Evolutionary conservation across 2,797 vertebrate species (phyloP), one percentile per base, ranked within the genome.

Genomic region (Distichodus sexfasciatus): DNA sequence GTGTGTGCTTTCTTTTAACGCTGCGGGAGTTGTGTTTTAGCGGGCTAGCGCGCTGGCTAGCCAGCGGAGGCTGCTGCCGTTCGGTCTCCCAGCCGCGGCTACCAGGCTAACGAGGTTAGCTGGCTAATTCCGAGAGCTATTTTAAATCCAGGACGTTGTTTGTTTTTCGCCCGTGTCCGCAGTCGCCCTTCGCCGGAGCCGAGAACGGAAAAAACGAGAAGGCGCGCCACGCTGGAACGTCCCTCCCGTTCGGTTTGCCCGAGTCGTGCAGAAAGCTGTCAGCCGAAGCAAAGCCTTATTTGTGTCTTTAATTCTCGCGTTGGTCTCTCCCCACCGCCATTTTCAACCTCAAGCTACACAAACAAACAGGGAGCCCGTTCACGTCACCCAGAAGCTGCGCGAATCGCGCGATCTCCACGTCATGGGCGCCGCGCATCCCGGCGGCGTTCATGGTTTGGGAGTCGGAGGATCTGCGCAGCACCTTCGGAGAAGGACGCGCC

Each of bases 311-410:
- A 55, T 77, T 66, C 74, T 79, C 66, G 54, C 72, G 33, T 48
- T 63, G 63, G 65, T 79, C 74, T 81, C 79, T 74, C 70, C 61
- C 59, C 83, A 79, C 76, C 83, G 83, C 83, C 83, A 85, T 85
- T 83, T 85, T 81, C 81, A 77, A 76, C 79, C 76, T 81, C 75
- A 66, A 69, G 61, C 79, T 77, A 83, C 79, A 83, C 83, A 85
- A 85, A 84, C 80, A 84, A 84, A 85, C 81, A 85, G 79, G 74
- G 70, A 69, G 71, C 62, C 67, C 72, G 72, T 54, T 71, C 46
- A 72, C 79, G 72, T 76, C 76, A 74, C 66, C 40, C 63, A 59
- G 40, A 69, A 53, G 71, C 44, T 66, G 66, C 75, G 60, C 61
- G 48, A 51, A 63, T 1, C 31, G 31, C 23, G 1, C 11, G 74